phyloP scores from a whole-genome alignment of 2,113 vertebrate genomes.

The Herpetotheres cachinnans region DNA sequence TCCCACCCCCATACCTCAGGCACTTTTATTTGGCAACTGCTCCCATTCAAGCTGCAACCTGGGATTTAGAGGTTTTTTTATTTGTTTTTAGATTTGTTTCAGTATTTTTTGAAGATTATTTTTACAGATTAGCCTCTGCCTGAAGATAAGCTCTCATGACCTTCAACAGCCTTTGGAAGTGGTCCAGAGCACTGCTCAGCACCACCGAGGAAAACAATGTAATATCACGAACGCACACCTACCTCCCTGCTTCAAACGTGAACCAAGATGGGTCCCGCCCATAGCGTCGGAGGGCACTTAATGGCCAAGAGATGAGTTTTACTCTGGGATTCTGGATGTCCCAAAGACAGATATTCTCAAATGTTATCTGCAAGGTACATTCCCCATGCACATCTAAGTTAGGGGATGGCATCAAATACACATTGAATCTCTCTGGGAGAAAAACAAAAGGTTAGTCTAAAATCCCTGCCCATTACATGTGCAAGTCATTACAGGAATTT shows the following conservation, averaged over 20 bases:
- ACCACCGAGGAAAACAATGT: neutral
- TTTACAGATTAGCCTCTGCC: neutral
- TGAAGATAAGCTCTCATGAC: neutral
- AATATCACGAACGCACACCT: neutral
- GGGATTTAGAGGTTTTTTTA: neutral
- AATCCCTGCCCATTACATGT: constrained; percentile 67
- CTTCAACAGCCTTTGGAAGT: rapidly evolving
- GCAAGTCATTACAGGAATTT: constrained; percentile 67
- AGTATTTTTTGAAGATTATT: too few species aligned
- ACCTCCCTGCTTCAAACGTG: constrained; percentile 87
- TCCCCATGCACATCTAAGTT: constrained; percentile 86
- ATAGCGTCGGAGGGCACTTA: constrained; percentile 81
- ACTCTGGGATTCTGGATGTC: constrained; percentile 81
- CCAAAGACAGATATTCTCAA: constrained; percentile 84
- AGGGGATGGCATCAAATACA: constrained; percentile 86
- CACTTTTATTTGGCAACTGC: neutral
- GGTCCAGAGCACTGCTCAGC: neutral
- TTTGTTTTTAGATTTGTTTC: neutral
- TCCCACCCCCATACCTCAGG: neutral
- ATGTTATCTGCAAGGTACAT: constrained; percentile 86
- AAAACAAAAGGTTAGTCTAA: constrained; percentile 79
- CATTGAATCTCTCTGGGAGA: constrained; percentile 86
- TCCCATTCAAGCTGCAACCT: neutral
- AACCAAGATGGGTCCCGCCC: constrained; percentile 84
- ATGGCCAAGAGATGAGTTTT: constrained; percentile 82